Conservation (phyloP, 2,113 vertebrate species). For the Podarcis cretensis region DNA sequence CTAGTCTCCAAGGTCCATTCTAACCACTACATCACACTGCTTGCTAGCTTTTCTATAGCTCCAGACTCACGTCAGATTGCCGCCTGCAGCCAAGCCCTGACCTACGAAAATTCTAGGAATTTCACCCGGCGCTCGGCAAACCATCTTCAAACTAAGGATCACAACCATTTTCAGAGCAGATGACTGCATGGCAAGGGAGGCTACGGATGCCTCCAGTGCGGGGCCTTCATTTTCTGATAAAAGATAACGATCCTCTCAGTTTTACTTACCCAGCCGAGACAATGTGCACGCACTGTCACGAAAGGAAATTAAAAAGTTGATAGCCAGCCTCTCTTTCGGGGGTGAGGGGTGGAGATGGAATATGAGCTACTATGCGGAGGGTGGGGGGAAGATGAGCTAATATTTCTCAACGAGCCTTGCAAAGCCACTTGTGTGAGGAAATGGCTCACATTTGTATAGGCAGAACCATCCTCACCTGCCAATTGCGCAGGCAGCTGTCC, state of each 20-base stretch:
- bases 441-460: background rate
- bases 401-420: constrained; percentile 40
- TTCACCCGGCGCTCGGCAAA: background rate
- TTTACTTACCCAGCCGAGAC: background rate
- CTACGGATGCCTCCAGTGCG: background rate
- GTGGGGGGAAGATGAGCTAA: constrained; percentile 31
- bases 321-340: constrained; percentile 42
- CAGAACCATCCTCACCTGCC: background rate
- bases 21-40: too few relatives aligned
- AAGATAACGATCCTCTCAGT: background rate
- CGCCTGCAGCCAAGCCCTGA: background rate
- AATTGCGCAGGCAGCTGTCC: background rate
- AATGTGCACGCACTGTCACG: background rate
- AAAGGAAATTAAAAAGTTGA: constrained; percentile 68
- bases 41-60: background rate
- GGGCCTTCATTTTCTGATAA: background rate
- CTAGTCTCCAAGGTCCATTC: too few relatives aligned
- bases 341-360: background rate
- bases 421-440: background rate
- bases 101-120: background rate
- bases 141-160: background rate
- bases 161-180: too few relatives aligned
- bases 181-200: too few relatives aligned
- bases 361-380: background rate
- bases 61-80: too few relatives aligned